Base-by-base conservation (phyloP, 2,113 vertebrate genomes). In the Scytalopus superciliaris region DNA sequence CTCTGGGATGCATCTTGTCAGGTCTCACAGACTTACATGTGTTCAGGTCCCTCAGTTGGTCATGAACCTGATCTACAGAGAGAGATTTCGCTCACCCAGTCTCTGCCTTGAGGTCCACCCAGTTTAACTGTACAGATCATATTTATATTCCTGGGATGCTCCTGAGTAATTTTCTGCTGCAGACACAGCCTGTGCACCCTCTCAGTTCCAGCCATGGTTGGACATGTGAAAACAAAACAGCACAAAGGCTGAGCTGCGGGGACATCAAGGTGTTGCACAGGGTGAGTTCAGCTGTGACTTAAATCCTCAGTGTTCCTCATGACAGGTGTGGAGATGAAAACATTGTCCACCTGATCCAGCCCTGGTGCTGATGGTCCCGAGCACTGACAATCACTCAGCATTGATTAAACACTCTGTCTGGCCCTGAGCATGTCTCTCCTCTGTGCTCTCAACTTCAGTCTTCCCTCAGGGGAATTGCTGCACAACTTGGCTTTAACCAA, bases 401-500 rank as follows among this genome's bases (percentile, higher is more conserved):
- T 17, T 28, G 9, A 93, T 80, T 77, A 83, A 82, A 66, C 10
- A 6, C 18, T 73, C 45, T 5, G 14, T 23, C 17, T 88, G 10
- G 16, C 30, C 52, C 19, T 0, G 0, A 50, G n/a, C 2, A 0
- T 35, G 37, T 93, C 33, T 86, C 66, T 91, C 74, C 84, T 91
- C 47, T 13, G 0, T 76, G 78, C 63, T 81, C 74, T 87, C 90
- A 79, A 96, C 92, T 78, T 96, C 83, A 76, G n/a, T 6, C 40
- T 82, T 4, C 30, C 73, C 94, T 73, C n/a, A 0, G 24, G 90
- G 86, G 96, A 97, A 64, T 39, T 69, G 69, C 66, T 89, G 83
- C 44, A 78, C 73, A 45, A 49, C 83, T 90, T 45, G 55, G 40
- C 64, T 96, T 86, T 82, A 96, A 96, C 94, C 83, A 94, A 97